A percentile compares a stretch with the other conserved stretches of the same genome.
phyloP scores from a whole-genome alignment of 2,113 vertebrate species.

The Nibea albiflora region DNA sequence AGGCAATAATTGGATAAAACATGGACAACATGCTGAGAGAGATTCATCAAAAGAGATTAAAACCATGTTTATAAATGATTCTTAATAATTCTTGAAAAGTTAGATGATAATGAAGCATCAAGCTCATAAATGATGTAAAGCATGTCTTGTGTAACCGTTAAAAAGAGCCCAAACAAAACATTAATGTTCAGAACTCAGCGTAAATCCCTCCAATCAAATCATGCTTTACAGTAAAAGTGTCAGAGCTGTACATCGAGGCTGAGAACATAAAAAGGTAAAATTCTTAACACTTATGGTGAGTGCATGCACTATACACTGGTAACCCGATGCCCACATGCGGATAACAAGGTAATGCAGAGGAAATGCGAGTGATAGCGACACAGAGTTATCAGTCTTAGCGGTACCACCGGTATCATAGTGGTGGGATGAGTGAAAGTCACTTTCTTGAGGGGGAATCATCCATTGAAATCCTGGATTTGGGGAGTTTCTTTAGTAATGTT shows the following conservation, averaged over 20 bases:
- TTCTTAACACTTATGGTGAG: conserved; percentile 16
- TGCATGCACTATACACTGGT: conserved; percentile 25
- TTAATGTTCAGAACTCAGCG: too few relatives aligned
- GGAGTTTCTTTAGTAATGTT: conserved; percentile 53
- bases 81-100: not conserved
- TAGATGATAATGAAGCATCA: not conserved
- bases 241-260: not conserved
- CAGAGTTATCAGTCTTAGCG: conserved; percentile 13
- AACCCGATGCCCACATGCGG: conserved; percentile 25
- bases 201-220: not conserved
- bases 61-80: not conserved
- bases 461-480: conserved; percentile 36
- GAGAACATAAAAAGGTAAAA: conserved; percentile 23
- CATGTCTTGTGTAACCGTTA: not conserved
- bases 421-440: conserved; percentile 25
- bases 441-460: conserved; percentile 27
- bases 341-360: conserved; percentile 41
- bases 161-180: not conserved
- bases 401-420: not conserved
- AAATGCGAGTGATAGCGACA: conserved; percentile 24
- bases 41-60: not conserved
- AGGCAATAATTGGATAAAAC: too few relatives aligned
- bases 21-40: too few relatives aligned
- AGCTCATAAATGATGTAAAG: not conserved
- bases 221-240: not conserved